Conservation (phyloP, 2,888 invertebrate genomes). For the Calameuta idolon region DNA sequence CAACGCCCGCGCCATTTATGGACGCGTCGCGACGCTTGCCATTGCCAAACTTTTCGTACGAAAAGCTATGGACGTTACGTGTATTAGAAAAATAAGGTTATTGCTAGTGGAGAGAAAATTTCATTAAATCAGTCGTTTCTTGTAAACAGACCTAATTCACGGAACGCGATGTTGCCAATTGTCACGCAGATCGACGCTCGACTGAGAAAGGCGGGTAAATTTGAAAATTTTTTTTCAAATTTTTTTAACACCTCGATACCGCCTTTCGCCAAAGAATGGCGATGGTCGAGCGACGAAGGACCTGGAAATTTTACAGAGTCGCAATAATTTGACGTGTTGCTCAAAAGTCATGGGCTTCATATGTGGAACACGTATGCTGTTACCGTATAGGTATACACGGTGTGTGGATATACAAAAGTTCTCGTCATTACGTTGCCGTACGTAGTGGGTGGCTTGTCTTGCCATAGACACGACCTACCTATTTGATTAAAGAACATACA, state of each 20-base stretch:
- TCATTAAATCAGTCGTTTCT: too few species aligned
- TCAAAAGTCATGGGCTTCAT: too few species aligned
- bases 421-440: neutral
- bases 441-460: constrained; percentile 19
- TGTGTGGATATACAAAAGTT: too few species aligned
- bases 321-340: neutral
- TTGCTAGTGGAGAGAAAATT: constrained; percentile 19
- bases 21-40: constrained; percentile 50
- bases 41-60: constrained; percentile 23
- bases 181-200: too few species aligned
- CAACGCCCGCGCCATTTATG: constrained; percentile 67
- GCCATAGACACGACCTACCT: constrained; percentile 23
- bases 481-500: constrained; percentile 17
- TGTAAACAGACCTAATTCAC: rapidly evolving
- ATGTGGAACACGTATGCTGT: too few species aligned
- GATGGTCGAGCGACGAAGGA: too few species aligned
- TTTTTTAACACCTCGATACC: too few species aligned
- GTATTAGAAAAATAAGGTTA: constrained; percentile 13
- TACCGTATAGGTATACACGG: too few species aligned
- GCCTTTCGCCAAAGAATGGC: neutral
- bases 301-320: neutral
- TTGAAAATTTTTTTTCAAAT: too few species aligned
- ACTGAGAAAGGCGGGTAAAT: too few species aligned
- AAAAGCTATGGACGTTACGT: too few species aligned
- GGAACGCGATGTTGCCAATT: too few species aligned